Evolutionary conservation across 2,797 vertebrate species (phyloP).

Genomic region (Chlorospingus semifuscus): DNA sequence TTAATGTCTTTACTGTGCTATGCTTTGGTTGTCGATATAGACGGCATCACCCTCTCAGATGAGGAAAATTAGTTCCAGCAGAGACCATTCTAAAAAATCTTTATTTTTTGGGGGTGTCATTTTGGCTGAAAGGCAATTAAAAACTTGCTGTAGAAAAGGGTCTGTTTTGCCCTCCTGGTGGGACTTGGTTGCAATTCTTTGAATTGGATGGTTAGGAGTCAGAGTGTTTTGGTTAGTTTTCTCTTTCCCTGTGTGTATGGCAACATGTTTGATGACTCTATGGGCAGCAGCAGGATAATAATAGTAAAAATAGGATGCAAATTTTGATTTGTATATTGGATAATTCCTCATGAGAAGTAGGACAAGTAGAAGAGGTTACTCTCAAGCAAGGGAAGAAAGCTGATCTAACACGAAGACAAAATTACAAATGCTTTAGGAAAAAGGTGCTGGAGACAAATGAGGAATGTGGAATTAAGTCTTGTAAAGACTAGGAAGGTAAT

Average conservation of each 20-base stretch:
- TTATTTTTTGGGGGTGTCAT: neutral
- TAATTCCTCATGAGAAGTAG: neutral
- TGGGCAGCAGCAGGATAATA: neutral
- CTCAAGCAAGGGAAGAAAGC: neutral
- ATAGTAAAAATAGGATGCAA: neutral
- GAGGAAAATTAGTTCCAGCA: neutral
- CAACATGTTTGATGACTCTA: neutral
- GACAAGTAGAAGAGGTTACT: neutral
- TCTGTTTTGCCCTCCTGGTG: neutral
- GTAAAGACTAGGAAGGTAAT: neutral
- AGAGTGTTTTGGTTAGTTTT: neutral
- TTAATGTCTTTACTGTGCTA: neutral
- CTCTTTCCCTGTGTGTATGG: neutral
- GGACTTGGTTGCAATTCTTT: neutral
- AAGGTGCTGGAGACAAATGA: neutral
- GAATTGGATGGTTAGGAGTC: neutral
- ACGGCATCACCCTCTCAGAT: neutral
- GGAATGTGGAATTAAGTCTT: neutral
- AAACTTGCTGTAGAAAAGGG: neutral
- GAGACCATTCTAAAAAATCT: neutral
- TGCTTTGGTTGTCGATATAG: neutral
- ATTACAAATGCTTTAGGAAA: neutral
- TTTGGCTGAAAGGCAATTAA: neutral
- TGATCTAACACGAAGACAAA: neutral
- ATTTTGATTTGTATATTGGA: neutral